phyloP scores from a whole-genome alignment of 2,113 vertebrate species.

The Herpailurus yagouaroundi region DNA sequence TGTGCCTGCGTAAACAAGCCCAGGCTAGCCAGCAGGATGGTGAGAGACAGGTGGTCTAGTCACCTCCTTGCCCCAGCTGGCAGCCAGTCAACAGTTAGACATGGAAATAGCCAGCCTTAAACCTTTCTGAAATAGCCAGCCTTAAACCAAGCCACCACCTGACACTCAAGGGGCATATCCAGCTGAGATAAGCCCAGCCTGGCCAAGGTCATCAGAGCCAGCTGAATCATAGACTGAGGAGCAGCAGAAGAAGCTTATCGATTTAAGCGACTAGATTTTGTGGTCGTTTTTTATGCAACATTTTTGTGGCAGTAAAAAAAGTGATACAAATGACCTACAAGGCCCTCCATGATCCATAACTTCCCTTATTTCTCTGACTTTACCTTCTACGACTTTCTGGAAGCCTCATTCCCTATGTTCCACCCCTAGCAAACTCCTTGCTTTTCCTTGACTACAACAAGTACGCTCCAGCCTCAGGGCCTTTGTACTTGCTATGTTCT shows the following conservation, averaged over 20 bases:
- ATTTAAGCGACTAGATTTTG: not conserved
- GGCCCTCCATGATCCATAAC: not conserved
- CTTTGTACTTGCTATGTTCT: not conserved
- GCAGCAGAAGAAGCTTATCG: not conserved
- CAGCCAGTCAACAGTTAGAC: not conserved
- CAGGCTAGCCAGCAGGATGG: not conserved
- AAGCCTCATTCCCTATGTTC: not conserved
- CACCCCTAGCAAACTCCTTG: not conserved
- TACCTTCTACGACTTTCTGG: not conserved
- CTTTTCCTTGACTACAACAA: not conserved
- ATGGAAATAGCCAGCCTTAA: not conserved
- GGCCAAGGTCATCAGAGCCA: not conserved
- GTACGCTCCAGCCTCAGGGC: not conserved
- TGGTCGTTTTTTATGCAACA: not conserved
- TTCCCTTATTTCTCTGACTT: not conserved
- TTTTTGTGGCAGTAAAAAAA: not conserved
- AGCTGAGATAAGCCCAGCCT: not conserved
- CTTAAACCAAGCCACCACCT: not conserved
- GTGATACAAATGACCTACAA: not conserved
- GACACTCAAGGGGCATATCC: not conserved
- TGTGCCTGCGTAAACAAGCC: not conserved
- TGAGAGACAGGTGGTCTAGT: not conserved
- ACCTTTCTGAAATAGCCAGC: not conserved
- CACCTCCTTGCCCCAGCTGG: not conserved
- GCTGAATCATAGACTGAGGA: not conserved